Base-by-base conservation (phyloP, 2,113 vertebrate genomes). In the Chlamydotis undulata region DNA sequence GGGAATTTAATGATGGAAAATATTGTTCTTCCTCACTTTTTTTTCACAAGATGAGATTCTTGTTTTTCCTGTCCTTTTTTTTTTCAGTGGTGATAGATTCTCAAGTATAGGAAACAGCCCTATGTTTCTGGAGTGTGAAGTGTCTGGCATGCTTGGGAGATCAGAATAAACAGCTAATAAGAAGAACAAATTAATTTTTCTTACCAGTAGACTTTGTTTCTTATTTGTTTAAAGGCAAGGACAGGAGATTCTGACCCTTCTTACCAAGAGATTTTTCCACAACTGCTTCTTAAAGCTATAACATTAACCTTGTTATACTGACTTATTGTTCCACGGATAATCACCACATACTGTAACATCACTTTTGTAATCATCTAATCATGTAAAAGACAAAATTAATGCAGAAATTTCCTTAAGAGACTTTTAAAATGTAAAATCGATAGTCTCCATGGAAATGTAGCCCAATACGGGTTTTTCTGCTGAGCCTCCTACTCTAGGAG, bases 401-500 rank as follows among this genome's bases (percentile, higher is more conserved):
- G 57, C 28, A 92, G 21, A 93, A 76, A 3, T 75, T 93, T 84
- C 65, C 83, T 95, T 79, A 75, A 75, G 65, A 88, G 43, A 82
- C 11, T 43, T 95, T 90, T 65, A 3, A 89, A 96, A 86, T 59
- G 18, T 53, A 74, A 93, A 88, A 74, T 68, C 0, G 0, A 80
- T 47, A 86, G 52, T 95, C 80, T 92, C 89, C 65, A 87, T 82
- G 92, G 76, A 90, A 92, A 95, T 90, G 73, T 41, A 75, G 49
- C 10, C 65, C 67, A 83, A 75, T 22, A 53, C 35, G 68, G 35
- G 60, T 33, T 92, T 80, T 76, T 64, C 60, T 56, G 73, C 29
- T 53, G 53, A 94, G 53, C 25, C 17, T 91, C 77, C 86, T 84
- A 75, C 74, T 93, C 57, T 89, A 69, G 45, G 35, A 35, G 35